phyloP scores from a whole-genome alignment of 2,888 invertebrate species.

The Sinelater perroti region DNA sequence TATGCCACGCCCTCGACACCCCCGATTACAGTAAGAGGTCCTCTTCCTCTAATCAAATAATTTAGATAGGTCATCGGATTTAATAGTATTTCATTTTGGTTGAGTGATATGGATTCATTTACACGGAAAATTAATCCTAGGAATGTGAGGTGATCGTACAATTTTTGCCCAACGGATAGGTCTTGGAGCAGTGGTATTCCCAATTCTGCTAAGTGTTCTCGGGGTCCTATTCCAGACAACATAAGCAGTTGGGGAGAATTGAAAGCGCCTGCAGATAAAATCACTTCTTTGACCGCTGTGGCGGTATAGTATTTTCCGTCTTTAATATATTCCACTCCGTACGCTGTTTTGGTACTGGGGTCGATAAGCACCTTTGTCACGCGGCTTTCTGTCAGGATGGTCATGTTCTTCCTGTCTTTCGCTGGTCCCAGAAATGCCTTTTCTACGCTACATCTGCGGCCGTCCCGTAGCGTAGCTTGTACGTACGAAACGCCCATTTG shows the following conservation, averaged over 20 bases:
- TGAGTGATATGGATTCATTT: conserved; percentile 58
- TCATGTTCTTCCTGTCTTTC: conserved; percentile 70
- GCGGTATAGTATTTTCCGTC: conserved; percentile 61
- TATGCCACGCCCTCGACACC: conserved; percentile 69
- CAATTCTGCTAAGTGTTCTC: conserved; percentile 65
- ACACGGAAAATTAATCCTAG: conserved; percentile 60
- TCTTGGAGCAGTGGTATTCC: conserved; percentile 69
- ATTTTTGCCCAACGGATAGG: conserved; percentile 72
- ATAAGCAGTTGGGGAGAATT: conserved; percentile 90
- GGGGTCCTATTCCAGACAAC: conserved; percentile 82
- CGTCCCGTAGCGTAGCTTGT: conserved; percentile 68
- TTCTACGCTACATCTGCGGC: conserved; percentile 72
- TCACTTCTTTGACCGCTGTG: conserved; percentile 78
- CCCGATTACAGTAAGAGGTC: conserved; percentile 65
- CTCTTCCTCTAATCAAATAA: conserved; percentile 61
- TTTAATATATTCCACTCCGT: conserved; percentile 73
- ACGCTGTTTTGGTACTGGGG: conserved; percentile 67
- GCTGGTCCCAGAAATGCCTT: conserved; percentile 71
- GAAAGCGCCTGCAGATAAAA: conserved; percentile 86
- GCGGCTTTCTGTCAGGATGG: conserved; percentile 68
- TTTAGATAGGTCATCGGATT: conserved; percentile 58
- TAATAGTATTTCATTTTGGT: conserved; percentile 47
- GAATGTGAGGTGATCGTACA: conserved; percentile 71
- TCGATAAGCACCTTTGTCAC: conserved; percentile 76
- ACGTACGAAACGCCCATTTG: conserved; percentile 70